These are phyloP conservation scores for Zaprionus vittiger DNA, from an alignment of 1,140 invertebrate genomes.

Conservation along the genomic window DNA sequence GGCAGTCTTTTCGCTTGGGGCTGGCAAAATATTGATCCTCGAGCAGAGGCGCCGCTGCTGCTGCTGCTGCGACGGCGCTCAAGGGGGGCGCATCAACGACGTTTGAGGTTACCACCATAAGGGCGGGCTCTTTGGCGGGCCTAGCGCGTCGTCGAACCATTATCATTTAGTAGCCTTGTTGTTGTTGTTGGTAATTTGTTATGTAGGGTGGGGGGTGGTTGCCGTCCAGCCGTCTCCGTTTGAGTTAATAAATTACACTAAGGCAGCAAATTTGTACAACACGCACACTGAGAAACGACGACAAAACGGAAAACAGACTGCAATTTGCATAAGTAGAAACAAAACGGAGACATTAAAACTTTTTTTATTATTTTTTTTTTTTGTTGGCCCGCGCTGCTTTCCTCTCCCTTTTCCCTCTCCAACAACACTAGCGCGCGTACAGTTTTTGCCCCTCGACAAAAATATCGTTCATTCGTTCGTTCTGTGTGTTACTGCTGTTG, in stretches of 20 bases:
- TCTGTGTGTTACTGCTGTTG: constrained; percentile 60
- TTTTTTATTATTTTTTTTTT: constrained; percentile 30
- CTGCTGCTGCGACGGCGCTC: constrained; percentile 22
- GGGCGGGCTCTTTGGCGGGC: constrained; percentile 60
- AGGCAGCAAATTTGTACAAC: constrained; percentile 44
- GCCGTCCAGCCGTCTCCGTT: constrained; percentile 28
- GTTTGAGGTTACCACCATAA: constrained; percentile 42
- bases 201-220: constrained; percentile 4
- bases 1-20: constrained; percentile 84
- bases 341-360: constrained; percentile 59
- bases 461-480: constrained; percentile 60
- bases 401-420: constrained; percentile 15
- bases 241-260: constrained; percentile 45
- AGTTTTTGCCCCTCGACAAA: constrained; percentile 76
- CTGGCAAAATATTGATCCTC: constrained; percentile 84
- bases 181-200: neutral
- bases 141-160: constrained; percentile 71
- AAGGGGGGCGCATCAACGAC: constrained; percentile 33
- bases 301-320: constrained; percentile 53
- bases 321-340: constrained; percentile 64
- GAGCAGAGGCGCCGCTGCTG: constrained; percentile 49
- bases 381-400: constrained; percentile 13
- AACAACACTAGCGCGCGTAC: constrained; percentile 54
- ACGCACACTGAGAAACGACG: constrained; percentile 34
- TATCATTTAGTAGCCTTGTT: constrained; percentile 55